Percentiles rank a stretch among this genome's conserved stretches.
phyloP scores from a whole-genome alignment of 1,140 invertebrate genomes.

The Pentalonia nigronervosa region DNA sequence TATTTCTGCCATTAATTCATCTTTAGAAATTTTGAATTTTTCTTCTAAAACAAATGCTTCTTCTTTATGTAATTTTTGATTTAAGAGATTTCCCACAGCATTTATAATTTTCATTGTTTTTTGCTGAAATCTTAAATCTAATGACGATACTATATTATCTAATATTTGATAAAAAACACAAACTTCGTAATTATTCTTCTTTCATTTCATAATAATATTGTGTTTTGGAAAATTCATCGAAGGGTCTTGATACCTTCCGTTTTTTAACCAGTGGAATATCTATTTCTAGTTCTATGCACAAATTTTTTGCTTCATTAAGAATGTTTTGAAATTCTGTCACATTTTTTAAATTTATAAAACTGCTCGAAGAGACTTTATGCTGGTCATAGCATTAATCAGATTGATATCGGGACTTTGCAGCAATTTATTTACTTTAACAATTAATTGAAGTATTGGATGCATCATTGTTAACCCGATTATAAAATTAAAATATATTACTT shows the following conservation, averaged over 20 bases:
- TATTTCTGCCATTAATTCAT: conserved; percentile 24
- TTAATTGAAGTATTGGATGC: conserved; percentile 58
- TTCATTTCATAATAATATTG: conserved; percentile 28
- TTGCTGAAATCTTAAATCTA: conserved; percentile 36
- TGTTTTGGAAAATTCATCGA: conserved; percentile 25
- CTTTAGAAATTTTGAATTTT: conserved; percentile 7
- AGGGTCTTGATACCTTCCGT: conserved; percentile 47
- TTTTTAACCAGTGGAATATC: conserved; percentile 59
- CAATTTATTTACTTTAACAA: conserved; percentile 59
- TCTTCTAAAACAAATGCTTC: background rate
- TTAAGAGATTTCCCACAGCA: conserved; percentile 29
- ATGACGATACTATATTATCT: conserved; percentile 37
- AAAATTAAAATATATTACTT: conserved; percentile 60
- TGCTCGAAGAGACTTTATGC: conserved; percentile 55
- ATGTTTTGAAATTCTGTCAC: conserved; percentile 53
- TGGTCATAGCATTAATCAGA: conserved; percentile 56
- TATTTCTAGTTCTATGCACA: conserved; percentile 46
- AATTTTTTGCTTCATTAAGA: conserved; percentile 35
- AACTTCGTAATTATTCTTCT: conserved; percentile 53
- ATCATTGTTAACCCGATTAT: conserved; percentile 58
- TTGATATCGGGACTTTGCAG: conserved; percentile 56
- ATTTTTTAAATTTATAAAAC: conserved; percentile 56
- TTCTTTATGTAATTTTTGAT: conserved; percentile 31
- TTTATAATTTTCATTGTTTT: conserved; percentile 16
- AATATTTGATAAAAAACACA: conserved; percentile 57